phyloP scores from a whole-genome alignment of 2,113 vertebrate genomes.

The Pionites leucogaster region DNA sequence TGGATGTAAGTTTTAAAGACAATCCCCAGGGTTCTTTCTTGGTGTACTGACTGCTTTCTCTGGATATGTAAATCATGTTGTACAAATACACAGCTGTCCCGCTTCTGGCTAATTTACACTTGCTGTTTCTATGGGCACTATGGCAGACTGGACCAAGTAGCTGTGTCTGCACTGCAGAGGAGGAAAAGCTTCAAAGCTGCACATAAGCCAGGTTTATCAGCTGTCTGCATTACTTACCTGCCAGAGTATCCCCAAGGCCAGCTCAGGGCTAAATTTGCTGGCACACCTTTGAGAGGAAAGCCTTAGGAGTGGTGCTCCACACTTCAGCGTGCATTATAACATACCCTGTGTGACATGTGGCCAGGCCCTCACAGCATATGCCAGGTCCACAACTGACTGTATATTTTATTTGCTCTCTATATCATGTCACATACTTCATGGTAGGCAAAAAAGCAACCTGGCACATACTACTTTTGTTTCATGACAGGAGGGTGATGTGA shows the following conservation, averaged over 20 bases:
- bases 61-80: background rate
- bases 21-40: background rate
- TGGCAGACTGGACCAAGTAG: background rate
- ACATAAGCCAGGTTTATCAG: background rate
- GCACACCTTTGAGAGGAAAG: background rate
- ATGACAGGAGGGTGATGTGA: background rate
- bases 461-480: background rate
- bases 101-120: background rate
- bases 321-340: background rate
- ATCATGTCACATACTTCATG: background rate
- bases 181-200: background rate
- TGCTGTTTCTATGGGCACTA: background rate
- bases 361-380: background rate
- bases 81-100: background rate
- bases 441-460: background rate
- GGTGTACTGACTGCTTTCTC: background rate
- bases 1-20: background rate
- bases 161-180: background rate
- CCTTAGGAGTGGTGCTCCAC: background rate
- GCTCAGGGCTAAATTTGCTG: constrained; percentile 6
- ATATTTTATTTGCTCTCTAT: background rate
- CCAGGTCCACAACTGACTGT: background rate
- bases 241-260: constrained; percentile 11
- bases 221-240: constrained; percentile 7
- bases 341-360: accelerated